Conservation (phyloP, 1,140 invertebrate species). For the Ylistrum balloti region DNA sequence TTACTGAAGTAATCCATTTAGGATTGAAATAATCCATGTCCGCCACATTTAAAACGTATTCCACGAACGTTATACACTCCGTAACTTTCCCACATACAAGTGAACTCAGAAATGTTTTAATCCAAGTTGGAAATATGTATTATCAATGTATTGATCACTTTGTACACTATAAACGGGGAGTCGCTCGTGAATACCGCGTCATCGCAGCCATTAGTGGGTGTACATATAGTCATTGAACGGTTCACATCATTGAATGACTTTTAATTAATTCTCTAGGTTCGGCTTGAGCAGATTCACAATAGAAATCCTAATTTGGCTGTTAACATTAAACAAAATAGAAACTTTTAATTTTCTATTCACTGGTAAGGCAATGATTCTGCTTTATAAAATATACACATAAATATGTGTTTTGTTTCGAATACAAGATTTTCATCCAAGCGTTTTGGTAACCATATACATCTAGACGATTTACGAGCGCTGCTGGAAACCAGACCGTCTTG, state of each 20-base stretch:
- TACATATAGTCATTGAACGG: neutral
- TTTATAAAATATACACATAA: neutral
- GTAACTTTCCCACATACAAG: neutral
- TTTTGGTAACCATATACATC: neutral
- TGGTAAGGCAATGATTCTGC: neutral
- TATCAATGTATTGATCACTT: neutral
- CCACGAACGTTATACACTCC: neutral
- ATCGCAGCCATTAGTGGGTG: neutral
- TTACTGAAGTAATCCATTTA: neutral
- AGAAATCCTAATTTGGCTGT: neutral
- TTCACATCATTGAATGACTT: neutral
- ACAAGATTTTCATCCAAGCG: neutral
- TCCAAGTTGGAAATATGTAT: neutral
- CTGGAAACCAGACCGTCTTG: neutral
- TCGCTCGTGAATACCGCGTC: no score
- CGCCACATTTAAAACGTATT: neutral
- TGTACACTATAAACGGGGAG: neutral
- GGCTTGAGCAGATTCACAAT: neutral
- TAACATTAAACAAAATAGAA: neutral
- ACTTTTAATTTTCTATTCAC: neutral
- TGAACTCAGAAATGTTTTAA: neutral
- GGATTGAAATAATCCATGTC: neutral
- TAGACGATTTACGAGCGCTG: neutral
- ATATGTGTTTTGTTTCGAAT: neutral
- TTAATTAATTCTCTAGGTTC: neutral